A percentile compares a stretch with the other conserved stretches of the same genome.
Evolutionary conservation across 37 sponge, comb jelly and placozoan genomes (phyloP).

Genomic region (Hexactinellida sp.): DNA sequence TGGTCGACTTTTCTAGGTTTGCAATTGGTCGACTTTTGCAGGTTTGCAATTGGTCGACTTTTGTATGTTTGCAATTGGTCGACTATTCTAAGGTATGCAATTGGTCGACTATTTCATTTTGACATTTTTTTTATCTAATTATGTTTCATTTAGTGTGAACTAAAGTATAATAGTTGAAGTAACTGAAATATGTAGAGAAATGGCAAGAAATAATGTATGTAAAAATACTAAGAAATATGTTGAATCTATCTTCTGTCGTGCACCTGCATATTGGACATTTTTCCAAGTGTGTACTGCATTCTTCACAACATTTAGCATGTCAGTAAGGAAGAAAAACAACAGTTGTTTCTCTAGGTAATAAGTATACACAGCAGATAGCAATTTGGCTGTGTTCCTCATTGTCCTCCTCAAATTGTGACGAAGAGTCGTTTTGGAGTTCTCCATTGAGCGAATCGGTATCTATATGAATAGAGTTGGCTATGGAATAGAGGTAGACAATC

Average conservation of each 20-base stretch:
- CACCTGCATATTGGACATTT: constrained; percentile 3
- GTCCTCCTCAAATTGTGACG: not conserved
- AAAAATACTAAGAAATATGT: constrained; percentile 9
- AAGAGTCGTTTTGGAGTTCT: constrained; percentile 7
- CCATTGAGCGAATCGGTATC: not conserved
- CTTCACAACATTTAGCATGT: constrained; percentile 17
- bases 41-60: too few species aligned
- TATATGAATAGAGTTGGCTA: not conserved
- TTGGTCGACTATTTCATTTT: too few species aligned
- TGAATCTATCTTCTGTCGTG: not conserved
- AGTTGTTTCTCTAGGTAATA: constrained; percentile 6
- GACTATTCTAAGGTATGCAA: too few species aligned
- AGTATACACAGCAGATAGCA: not conserved
- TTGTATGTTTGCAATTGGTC: too few species aligned
- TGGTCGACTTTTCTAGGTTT: too few species aligned
- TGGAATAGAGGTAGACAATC: not conserved
- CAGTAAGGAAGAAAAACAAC: constrained; percentile 5
- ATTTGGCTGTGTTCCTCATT: not conserved
- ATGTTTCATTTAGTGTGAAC: too few species aligned
- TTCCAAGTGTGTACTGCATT: constrained; percentile 4
- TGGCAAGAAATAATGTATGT: too few species aligned
- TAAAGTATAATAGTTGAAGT: too few species aligned
- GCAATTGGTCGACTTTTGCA: too few species aligned
- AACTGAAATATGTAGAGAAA: too few species aligned
- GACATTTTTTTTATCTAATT: too few species aligned